A percentile compares a stretch with the other conserved stretches of the same genome.
Conservation (phyloP, 2,113 vertebrate species). For the Hepsetus odoe region DNA sequence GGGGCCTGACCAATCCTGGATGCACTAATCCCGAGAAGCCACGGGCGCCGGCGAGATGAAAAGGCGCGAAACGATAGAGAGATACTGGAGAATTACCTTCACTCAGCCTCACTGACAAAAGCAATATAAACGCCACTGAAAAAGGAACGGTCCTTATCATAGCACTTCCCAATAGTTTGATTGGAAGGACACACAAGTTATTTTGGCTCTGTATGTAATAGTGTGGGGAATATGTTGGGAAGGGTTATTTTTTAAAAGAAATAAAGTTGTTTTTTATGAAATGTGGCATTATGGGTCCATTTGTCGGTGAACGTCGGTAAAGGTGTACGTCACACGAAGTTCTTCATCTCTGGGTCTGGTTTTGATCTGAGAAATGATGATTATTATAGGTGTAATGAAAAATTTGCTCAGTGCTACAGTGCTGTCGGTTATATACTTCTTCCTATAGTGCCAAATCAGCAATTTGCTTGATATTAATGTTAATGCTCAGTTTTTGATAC, state of each 20-base stretch:
- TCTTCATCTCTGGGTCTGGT: not conserved
- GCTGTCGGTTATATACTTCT: too few relatives aligned
- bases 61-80: not conserved
- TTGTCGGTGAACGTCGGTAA: not conserved
- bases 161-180: conserved; percentile 80
- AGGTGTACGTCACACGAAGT: not conserved
- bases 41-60: conserved; percentile 69
- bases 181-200: conserved; percentile 72
- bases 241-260: conserved; percentile 81
- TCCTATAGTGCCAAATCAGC: too few relatives aligned
- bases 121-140: conserved; percentile 81
- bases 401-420: too few relatives aligned
- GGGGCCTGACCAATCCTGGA: conserved; percentile 45
- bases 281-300: not conserved
- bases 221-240: conserved; percentile 76
- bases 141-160: conserved; percentile 74
- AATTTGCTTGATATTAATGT: too few relatives aligned
- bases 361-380: too few relatives aligned
- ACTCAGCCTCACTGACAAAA: conserved; percentile 74
- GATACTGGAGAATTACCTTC: conserved; percentile 58
- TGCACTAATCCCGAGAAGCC: conserved; percentile 75
- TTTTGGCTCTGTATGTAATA: conserved; percentile 78
- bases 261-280: conserved; percentile 77
- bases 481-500: too few relatives aligned
- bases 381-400: too few relatives aligned